Evolutionary conservation across 2,888 invertebrate species (phyloP).

Genomic region (Pharmacophagus antenor): DNA sequence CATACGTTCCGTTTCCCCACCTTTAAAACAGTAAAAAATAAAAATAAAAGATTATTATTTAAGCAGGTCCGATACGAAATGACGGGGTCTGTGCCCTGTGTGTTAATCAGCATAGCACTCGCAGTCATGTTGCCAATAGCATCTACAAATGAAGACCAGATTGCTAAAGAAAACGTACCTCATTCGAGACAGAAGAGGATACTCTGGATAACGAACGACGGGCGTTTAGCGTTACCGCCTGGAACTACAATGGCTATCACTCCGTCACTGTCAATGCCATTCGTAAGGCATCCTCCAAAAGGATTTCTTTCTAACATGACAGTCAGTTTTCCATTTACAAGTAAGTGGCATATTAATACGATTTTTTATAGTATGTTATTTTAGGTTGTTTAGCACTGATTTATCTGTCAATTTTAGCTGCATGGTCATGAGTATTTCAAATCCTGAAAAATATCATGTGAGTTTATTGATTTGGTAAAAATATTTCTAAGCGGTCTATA

Average conservation of each 20-base stretch:
- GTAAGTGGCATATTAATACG: slow-evolving; percentile 82
- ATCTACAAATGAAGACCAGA: slow-evolving; percentile 54
- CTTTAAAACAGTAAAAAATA: background rate
- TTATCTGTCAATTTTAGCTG: no score
- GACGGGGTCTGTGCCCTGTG: slow-evolving; percentile 68
- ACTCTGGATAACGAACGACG: slow-evolving; percentile 92
- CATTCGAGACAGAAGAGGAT: slow-evolving; percentile 91
- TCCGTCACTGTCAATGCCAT: slow-evolving; percentile 90
- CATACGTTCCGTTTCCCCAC: background rate
- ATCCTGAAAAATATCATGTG: no score
- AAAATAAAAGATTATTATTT: background rate
- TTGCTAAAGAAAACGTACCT: slow-evolving; percentile 69
- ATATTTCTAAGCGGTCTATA: no score
- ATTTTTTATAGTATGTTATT: no score
- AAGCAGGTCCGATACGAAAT: slow-evolving; percentile 56
- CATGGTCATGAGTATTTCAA: no score
- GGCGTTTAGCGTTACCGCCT: slow-evolving; percentile 90
- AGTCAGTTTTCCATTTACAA: slow-evolving; percentile 90
- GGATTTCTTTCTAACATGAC: slow-evolving; percentile 92
- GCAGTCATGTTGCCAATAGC: slow-evolving; percentile 70
- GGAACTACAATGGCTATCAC: slow-evolving; percentile 90
- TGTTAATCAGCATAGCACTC: slow-evolving; percentile 70
- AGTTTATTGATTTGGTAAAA: no score
- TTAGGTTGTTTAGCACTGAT: no score
- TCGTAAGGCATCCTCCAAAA: slow-evolving; percentile 91